Evolutionary conservation across 2,797 vertebrate genomes (phyloP).

Genomic region (Manis crassicaudata): DNA sequence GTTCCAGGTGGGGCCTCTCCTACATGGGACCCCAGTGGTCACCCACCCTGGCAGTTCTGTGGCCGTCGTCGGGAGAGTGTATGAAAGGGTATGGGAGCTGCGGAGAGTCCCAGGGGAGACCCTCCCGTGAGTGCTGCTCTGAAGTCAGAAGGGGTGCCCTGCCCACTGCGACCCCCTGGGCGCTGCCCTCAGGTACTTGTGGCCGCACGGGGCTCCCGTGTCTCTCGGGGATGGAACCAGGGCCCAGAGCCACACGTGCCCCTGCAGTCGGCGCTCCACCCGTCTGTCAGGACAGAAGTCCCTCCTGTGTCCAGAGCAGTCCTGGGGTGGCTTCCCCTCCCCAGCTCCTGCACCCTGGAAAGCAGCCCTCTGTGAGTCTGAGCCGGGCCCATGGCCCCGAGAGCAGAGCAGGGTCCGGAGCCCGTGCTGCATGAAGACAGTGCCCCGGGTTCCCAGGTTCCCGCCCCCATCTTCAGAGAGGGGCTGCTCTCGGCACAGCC

Average conservation of each 20-base stretch:
- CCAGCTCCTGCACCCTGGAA: background rate
- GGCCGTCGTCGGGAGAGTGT: background rate
- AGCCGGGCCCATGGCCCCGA: rapidly evolving
- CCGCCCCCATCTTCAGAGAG: background rate
- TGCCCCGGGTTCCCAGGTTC: background rate
- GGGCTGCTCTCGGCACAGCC: background rate
- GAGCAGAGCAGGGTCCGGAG: background rate
- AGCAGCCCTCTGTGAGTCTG: background rate
- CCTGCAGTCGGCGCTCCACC: background rate
- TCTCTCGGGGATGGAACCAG: rapidly evolving
- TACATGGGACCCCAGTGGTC: rapidly evolving
- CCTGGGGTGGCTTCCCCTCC: too few species aligned
- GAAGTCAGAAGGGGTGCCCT: background rate
- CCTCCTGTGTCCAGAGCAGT: rapidly evolving
- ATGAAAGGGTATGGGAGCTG: background rate
- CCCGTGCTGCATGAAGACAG: too few species aligned
- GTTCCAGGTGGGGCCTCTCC: rapidly evolving
- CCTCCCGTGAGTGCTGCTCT: background rate
- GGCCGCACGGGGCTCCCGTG: rapidly evolving
- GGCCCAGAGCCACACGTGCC: background rate
- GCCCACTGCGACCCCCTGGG: background rate
- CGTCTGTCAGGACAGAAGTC: background rate
- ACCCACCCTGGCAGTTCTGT: rapidly evolving
- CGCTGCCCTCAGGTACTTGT: too few species aligned
- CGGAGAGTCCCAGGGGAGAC: background rate